Evolutionary conservation across 2,797 vertebrate species (phyloP).

Genomic region (Macropodus opercularis): DNA sequence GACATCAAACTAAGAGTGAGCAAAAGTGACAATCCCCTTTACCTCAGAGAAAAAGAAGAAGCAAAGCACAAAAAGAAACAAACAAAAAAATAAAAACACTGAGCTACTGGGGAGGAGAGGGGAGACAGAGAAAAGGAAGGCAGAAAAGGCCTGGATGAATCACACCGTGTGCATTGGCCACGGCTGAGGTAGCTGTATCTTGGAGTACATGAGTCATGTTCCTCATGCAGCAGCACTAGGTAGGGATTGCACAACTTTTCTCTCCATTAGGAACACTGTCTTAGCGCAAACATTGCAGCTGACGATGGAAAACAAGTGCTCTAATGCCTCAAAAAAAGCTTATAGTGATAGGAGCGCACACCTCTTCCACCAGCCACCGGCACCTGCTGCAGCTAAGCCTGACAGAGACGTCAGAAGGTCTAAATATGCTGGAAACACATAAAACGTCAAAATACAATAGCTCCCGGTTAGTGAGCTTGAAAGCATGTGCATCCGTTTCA

Average conservation of each 20-base stretch:
- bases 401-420: not conserved
- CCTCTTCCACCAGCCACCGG: constrained; percentile 20
- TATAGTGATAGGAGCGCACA: constrained; percentile 24
- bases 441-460: not conserved
- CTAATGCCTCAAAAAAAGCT: constrained; percentile 52
- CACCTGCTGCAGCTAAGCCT: constrained; percentile 14
- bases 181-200: constrained; percentile 75
- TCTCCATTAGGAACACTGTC: constrained; percentile 64
- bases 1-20: constrained; percentile 68
- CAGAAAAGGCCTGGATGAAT: constrained; percentile 72
- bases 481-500: constrained; percentile 36
- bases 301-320: constrained; percentile 59
- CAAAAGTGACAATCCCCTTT: constrained; percentile 69
- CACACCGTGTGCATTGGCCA: constrained; percentile 70
- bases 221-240: constrained; percentile 69
- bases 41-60: constrained; percentile 64
- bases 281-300: constrained; percentile 73
- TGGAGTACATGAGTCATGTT: constrained; percentile 82
- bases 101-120: constrained; percentile 37
- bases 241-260: constrained; percentile 70
- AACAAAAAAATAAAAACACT: no score
- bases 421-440: not conserved
- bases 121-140: constrained; percentile 20
- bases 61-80: no score
- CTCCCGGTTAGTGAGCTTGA: not conserved